Evolutionary conservation across 2,113 vertebrate species (phyloP).

Genomic region (Australoheros scitulus): DNA sequence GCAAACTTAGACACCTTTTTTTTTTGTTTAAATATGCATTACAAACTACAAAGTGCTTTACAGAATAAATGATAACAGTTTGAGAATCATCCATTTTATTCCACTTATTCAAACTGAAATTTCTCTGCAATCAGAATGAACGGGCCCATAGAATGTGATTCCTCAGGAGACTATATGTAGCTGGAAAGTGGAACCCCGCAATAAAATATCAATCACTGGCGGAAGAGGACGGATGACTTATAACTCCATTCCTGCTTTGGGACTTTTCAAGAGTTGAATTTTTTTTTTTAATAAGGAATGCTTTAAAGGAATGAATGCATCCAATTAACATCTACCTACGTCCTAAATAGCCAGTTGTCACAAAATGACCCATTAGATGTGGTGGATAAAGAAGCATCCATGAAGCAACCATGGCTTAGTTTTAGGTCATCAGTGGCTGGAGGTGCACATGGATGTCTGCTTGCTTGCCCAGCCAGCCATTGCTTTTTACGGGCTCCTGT

Average conservation of each 20-base stretch:
- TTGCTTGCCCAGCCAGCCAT: conserved; percentile 18
- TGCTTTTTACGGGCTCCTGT: neutral
- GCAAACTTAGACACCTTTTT: neutral
- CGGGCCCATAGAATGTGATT: neutral
- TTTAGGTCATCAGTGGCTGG: conserved; percentile 35
- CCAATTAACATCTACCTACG: accelerated
- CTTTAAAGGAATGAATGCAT: neutral
- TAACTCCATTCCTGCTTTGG: no score
- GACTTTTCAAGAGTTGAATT: no score
- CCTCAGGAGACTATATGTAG: neutral
- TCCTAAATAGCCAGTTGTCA: conserved; percentile 29
- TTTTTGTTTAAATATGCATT: neutral
- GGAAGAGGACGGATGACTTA: neutral
- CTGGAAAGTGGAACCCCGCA: neutral
- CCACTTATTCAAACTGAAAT: neutral
- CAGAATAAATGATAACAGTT: neutral
- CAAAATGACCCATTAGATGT: conserved; percentile 6
- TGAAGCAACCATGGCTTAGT: neutral
- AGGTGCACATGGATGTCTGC: conserved; percentile 28
- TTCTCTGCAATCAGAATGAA: neutral
- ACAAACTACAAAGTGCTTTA: neutral
- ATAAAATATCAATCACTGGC: neutral
- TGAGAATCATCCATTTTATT: neutral
- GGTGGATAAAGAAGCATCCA: neutral
- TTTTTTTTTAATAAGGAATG: no score